Base-by-base conservation (phyloP, 2,888 invertebrate genomes). In the Drosophila atroscutellata region DNA sequence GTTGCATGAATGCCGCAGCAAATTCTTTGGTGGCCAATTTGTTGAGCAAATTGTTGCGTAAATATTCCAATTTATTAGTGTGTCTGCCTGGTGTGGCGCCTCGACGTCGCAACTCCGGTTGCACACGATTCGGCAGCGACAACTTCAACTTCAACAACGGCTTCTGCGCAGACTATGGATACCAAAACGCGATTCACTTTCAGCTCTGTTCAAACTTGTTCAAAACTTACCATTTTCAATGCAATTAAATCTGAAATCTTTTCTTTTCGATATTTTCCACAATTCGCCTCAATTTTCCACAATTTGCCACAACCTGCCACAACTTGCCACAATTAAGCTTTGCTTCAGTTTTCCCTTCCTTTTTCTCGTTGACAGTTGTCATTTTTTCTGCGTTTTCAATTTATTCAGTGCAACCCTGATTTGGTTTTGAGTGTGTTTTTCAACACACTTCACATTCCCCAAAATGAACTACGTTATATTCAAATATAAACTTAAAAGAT, bases 141-240 rank as follows among this genome's bases (percentile, higher is more conserved):
- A 45, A 24, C 45, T 45, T 24, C 20, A 45, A 20, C 30, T 9
- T 30, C 20, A 24, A 20, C 45, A 8, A 15, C 24, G 45, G 45
- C 8, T 20, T 45, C 24, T 24, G 13, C 20, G 13, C 2, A 8
- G 45, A 45, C 45, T 20, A 7, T 1, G 20, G 13, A 42, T 6
- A 42, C 11, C 42, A 20, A 42, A 13, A 42, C 32, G 0, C 32
- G 32, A 7, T 13, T 20, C 45, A 45, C 13, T 45, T 13, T 20
- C 3, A 45, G 15, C 15, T 7, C 2, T 3, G 15, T 20, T 20
- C 7, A 30, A 30, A n/a, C n/a, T n/a, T n/a, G n/a, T n/a, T n/a
- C 45, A 15, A 45, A 45, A 45, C 45, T 45, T 45, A 45, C 45
- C 45, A 45, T 45, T 45, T 45, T 45, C 1, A 20, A 45, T 20